A percentile compares a stretch with the other conserved stretches of the same genome.
Evolutionary conservation across 2,113 vertebrate genomes (phyloP).

Genomic region (Chaetorhynchus papuensis): DNA sequence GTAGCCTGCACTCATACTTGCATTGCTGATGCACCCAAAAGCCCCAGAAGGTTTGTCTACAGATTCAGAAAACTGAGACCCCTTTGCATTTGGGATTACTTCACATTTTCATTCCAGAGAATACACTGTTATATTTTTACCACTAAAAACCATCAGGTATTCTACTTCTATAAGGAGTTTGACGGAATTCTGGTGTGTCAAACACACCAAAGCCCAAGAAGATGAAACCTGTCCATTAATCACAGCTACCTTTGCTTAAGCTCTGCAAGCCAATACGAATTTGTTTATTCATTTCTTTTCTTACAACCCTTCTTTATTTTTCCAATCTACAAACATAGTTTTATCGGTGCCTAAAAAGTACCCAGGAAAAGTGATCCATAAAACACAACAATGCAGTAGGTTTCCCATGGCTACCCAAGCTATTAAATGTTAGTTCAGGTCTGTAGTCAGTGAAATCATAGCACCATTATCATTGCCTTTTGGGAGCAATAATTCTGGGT

Average conservation of each 20-base stretch:
- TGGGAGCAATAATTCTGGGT: conserved; percentile 46
- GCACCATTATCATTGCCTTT: background rate
- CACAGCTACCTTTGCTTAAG: background rate
- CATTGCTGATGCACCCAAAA: background rate
- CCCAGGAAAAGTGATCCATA: background rate
- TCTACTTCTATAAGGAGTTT: background rate
- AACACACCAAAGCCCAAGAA: background rate
- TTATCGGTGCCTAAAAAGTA: background rate
- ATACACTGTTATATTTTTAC: background rate
- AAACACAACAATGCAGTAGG: background rate
- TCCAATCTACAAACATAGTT: background rate
- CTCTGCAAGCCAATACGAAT: background rate
- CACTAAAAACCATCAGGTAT: background rate
- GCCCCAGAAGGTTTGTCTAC: background rate
- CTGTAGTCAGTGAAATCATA: conserved; percentile 15
- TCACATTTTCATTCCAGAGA: background rate
- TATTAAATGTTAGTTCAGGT: background rate
- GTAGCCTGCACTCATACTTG: background rate
- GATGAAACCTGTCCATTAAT: background rate
- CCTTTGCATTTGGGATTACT: background rate
- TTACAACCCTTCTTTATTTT: background rate
- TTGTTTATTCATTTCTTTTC: background rate
- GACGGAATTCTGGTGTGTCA: background rate
- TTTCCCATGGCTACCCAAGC: conserved; percentile 14
- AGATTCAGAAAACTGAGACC: background rate